Evolutionary conservation across 1,140 invertebrate genomes (phyloP), one percentile per base, ranked within the genome.

Genomic region (Caerostris darwini): DNA sequence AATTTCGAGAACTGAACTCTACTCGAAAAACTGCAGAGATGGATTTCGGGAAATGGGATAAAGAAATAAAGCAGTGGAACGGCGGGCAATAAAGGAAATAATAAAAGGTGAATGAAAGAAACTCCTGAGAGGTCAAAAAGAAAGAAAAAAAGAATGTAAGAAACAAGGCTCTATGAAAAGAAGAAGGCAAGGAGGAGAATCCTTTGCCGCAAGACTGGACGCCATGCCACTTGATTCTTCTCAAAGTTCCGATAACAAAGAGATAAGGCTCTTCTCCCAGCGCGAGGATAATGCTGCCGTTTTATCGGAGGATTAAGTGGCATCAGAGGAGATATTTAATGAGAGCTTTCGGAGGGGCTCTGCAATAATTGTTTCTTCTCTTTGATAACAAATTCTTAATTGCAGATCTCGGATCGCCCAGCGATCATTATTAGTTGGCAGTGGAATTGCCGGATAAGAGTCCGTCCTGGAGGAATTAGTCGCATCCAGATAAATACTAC

Each of bases 231-330:
- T 88, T 88, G 86, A 61, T 64, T 53, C 61, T 54, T 53, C 50
- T 85, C 50, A 58, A 88, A 67, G 86, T 67, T 88, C 58, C 86
- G 86, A 88, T 88, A 88, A 88, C 59, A 88, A 88, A 88, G 86
- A 67, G 86, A 88, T 88, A 88, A 88, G 86, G 54, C 83, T 64
- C 14, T 54, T 57, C 61, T 88, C 86, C 19, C 53, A 19, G 67
- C 59, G 34, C 34, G 2, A 0, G 67, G 86, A 88, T 88, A 88
- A 88, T 88, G 61, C 86, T 54, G 4, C 50, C 61, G 6, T 54
- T 67, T 67, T 88, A 54, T 88, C 19, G 12, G 7, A 67, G 59
- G 61, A 67, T 88, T 88, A 88, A 88, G 86, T 67, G 86, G 61
- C 6, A 14, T 67, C 61, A 17, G 14, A 67, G 86, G 86, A 50